Evolutionary conservation across 2,888 invertebrate genomes (phyloP), one percentile per base, ranked within the genome.

Genomic region (Hirudinaria manillensis): DNA sequence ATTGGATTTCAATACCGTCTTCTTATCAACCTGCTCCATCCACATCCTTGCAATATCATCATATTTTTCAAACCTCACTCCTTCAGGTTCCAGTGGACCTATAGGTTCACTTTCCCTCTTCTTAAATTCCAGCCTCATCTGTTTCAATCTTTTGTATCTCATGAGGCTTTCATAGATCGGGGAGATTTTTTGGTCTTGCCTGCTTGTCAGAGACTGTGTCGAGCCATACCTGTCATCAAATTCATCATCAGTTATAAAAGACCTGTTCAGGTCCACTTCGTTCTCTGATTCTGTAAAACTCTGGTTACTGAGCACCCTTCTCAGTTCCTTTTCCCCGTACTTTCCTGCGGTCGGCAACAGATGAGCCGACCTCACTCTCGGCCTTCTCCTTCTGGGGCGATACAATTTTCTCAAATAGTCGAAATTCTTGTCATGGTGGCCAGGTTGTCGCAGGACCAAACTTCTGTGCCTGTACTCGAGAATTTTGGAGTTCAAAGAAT

Each of bases 1-100:
- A 66, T 78, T 75, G 3, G 79, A 80, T 68, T 79, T 80, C 67
- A 79, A 75, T 7, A 79, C 79, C 6, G 78, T 78, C 70, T 78
- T 77, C 65, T 45, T 66, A 53, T 80, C 80, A 6, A 80, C 80
- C 70, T 80, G 79, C 61, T 80, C 80, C 80, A 80, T 79, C 80
- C 80, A 80, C 61, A 80, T 66, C 21, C 73, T 53, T 3, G 80
- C 80, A 24, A 80, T 78, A 16, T 74, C 70, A 24, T 78, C 78
- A 53, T 78, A 80, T 51, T 80, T 76, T 19, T 75, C 77, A 24
- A 53, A n/a, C 4, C 56, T 51, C 72, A 76, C 16, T 51, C 70
- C 32, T 29, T 71, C 70, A 10, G 70, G 70, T 24, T 70, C 70
- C 34, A 32, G 27, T 13, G 53, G 53, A 27, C 13, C 56, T 27